Evolutionary conservation across 2,797 vertebrate species (phyloP).

Genomic region (Podarcis siculus): DNA sequence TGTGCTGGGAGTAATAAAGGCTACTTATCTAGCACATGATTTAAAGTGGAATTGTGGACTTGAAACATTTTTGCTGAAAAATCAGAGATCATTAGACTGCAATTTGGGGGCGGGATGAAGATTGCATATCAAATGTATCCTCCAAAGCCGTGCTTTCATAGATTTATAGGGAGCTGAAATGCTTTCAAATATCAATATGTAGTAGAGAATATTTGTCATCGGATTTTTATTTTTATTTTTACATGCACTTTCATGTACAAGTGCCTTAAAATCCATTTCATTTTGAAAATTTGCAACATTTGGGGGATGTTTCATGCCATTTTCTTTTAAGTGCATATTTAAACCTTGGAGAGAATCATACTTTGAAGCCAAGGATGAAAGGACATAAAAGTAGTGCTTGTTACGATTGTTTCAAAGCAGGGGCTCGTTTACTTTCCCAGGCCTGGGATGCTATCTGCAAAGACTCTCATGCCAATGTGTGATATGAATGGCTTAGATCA

Average conservation of each 20-base stretch:
- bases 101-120: background rate
- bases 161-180: background rate
- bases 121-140: background rate
- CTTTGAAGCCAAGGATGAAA: background rate
- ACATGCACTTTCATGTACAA: background rate
- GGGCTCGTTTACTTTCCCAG: background rate
- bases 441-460: background rate
- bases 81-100: background rate
- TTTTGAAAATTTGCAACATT: conserved; percentile 2
- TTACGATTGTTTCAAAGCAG: background rate
- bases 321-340: background rate
- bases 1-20: background rate
- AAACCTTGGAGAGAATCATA: background rate
- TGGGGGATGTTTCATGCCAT: background rate
- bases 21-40: background rate
- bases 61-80: background rate
- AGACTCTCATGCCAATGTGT: background rate
- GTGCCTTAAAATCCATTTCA: background rate
- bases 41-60: background rate
- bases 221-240: background rate
- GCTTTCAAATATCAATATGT: background rate
- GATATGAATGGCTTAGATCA: background rate
- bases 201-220: background rate
- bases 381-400: background rate
- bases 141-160: background rate